Evolutionary conservation across 2,113 vertebrate species (phyloP).

Genomic region (Oreotragus oreotragus): DNA sequence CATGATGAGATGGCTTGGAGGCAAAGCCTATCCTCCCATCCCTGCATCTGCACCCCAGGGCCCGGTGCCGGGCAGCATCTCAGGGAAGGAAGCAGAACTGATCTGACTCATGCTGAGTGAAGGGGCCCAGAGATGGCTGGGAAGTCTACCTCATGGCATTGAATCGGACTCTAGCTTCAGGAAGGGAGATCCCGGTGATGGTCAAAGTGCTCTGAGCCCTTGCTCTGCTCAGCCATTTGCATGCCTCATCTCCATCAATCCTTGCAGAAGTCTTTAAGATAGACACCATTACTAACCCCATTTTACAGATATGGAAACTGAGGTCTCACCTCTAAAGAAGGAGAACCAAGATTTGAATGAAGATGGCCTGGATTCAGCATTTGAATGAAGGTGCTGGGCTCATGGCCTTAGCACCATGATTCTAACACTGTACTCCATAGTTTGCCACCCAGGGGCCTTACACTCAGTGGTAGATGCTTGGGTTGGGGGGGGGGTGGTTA

Average conservation of each 20-base stretch:
- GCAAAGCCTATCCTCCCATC: not conserved
- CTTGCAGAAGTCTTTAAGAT: not conserved
- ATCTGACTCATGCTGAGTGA: not conserved
- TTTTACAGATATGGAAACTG: not conserved
- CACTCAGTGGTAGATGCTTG: not conserved
- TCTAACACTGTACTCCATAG: not conserved
- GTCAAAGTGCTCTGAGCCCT: not conserved
- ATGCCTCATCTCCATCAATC: not conserved
- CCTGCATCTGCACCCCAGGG: not conserved
- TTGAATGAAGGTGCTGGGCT: not conserved
- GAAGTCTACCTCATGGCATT: not conserved
- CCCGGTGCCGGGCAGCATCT: not conserved
- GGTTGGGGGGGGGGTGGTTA: accelerated
- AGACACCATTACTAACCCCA: not conserved
- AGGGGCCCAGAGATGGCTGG: not conserved
- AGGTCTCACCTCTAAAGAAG: not conserved
- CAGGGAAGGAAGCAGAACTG: not conserved
- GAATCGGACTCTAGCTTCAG: not conserved
- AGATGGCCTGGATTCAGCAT: not conserved
- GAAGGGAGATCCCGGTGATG: not conserved
- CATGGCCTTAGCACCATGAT: not conserved
- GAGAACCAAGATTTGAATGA: not conserved
- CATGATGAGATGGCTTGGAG: not conserved
- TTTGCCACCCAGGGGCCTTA: not conserved
- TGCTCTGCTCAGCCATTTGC: not conserved